These are phyloP conservation scores for Cylas formicarius DNA, from an alignment of 1,140 invertebrate species.

Conservation along the genomic window DNA sequence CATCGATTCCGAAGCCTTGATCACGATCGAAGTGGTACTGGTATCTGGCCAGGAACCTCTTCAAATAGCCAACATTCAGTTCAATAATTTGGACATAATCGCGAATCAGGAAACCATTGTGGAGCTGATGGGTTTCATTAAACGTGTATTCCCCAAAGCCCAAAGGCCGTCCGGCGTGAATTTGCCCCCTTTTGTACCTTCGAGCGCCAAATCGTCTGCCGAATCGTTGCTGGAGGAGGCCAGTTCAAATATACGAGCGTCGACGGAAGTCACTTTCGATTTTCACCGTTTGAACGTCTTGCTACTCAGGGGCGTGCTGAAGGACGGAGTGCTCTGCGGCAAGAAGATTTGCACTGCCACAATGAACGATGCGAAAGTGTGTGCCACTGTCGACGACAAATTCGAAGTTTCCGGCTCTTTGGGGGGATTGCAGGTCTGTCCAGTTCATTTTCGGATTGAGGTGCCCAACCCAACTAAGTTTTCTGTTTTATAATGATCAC, in stretches of 20 bases:
- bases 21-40: slow-evolving; percentile 72
- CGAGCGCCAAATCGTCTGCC: slow-evolving; percentile 20
- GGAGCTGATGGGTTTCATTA: slow-evolving; percentile 81
- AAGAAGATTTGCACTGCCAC: slow-evolving; percentile 91
- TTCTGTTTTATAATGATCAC: too few species aligned
- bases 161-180: slow-evolving; percentile 31
- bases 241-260: slow-evolving; percentile 24
- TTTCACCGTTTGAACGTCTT: slow-evolving; percentile 87
- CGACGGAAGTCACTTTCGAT: slow-evolving; percentile 80
- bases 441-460: too few species aligned
- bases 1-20: slow-evolving; percentile 71
- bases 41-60: slow-evolving; percentile 61
- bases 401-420: slow-evolving; percentile 74
- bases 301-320: slow-evolving; percentile 68
- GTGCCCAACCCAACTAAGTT: too few species aligned
- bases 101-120: slow-evolving; percentile 94
- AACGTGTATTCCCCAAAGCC: slow-evolving; percentile 58
- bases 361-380: slow-evolving; percentile 81
- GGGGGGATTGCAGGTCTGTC: slow-evolving; percentile 71
- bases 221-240: slow-evolving; percentile 31
- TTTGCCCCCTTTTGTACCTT: slow-evolving; percentile 28
- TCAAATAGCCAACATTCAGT: slow-evolving; percentile 78
- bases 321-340: slow-evolving; percentile 62
- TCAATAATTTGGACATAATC: slow-evolving; percentile 93
- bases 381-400: slow-evolving; percentile 70